Conservation (phyloP, 1,140 invertebrate species). For the Dendrolimus punctatus region DNA sequence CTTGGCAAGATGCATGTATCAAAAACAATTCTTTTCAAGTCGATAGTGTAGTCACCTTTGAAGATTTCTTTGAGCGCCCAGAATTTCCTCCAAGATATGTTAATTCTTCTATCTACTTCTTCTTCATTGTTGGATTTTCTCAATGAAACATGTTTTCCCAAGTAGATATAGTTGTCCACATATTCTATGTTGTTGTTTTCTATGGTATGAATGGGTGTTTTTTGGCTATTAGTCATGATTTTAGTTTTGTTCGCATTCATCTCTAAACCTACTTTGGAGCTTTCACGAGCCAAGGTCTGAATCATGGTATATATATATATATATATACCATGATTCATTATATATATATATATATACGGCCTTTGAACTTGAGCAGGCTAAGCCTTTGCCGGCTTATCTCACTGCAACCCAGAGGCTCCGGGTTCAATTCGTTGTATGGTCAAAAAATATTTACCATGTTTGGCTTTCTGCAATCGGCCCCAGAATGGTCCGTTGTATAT, state of each 20-base stretch:
- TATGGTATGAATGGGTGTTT: conserved; percentile 3
- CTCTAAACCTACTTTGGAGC: no score
- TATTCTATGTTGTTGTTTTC: conserved; percentile 7
- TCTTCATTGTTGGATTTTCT: conserved; percentile 6
- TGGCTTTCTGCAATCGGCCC: no score
- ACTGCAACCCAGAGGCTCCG: no score
- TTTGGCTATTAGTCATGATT: conserved; percentile 7
- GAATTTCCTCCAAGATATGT: conserved; percentile 12
- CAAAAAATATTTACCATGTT: no score
- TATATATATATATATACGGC: no score
- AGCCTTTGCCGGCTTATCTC: no score
- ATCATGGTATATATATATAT: conserved; percentile 11
- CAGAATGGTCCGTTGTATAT: no score
- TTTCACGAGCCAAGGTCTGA: conserved; percentile 3
- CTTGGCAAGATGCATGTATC: no score
- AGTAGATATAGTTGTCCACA: conserved; percentile 8
- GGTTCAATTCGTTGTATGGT: no score
- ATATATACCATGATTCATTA: no score
- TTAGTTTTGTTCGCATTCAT: conserved; percentile 11
- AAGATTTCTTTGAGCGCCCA: conserved; percentile 18
- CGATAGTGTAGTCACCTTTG: conserved; percentile 11
- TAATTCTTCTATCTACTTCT: conserved; percentile 4
- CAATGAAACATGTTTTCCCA: conserved; percentile 12
- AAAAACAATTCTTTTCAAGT: no score
- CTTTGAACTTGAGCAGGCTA: no score